Base-by-base conservation (phyloP, 2,888 invertebrate species). In the Limulus polyphemus region DNA sequence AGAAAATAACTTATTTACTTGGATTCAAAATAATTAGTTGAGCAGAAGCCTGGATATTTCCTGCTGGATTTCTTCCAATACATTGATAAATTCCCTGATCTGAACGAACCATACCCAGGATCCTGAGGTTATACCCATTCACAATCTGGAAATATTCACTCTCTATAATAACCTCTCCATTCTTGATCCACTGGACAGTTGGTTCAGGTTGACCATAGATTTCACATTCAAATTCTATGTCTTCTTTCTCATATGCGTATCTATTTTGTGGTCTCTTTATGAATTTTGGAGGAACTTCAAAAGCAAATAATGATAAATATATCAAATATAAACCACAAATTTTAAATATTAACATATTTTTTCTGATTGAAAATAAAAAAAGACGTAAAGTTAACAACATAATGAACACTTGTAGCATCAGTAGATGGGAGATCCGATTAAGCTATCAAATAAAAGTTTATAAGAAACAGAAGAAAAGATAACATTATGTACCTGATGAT, bases 21-120 rank as follows among this genome's bases (percentile, higher is more conserved):
- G 85, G 82, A 69, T 82, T 82, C 12, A 86, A 78, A 62, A 94
- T 88, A 59, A 83, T 79, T 49, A 95, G 82, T 62, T 87, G 83
- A 10, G 91, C 84, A 10, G 87, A 83, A 1, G 89, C 85, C 73
- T 89, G 88, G 14, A 90, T 84, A 73, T 85, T 87, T 60, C 94
- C 97, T 11, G 88, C 90, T 1, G 85, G 81, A 76, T 95, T 97
- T 3, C 82, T 79, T 46, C 89, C 97, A 65, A 88, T 81, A 77
- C 98, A 98, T 77, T 97, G 95, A 79, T 97, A 98, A 81, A 95
- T 87, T 65, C 95, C 95, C 50, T 88, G 86, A 79, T 98, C 97
- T 64, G 86, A 83, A 47, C 80, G 79, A 73, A 98, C 81, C 70
- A 97, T 82, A 50, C 97, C 97, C 70, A 91, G 84, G 74, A 98